Evolutionary conservation across 1,140 invertebrate species (phyloP).

Genomic region (Eufriesea mexicana): DNA sequence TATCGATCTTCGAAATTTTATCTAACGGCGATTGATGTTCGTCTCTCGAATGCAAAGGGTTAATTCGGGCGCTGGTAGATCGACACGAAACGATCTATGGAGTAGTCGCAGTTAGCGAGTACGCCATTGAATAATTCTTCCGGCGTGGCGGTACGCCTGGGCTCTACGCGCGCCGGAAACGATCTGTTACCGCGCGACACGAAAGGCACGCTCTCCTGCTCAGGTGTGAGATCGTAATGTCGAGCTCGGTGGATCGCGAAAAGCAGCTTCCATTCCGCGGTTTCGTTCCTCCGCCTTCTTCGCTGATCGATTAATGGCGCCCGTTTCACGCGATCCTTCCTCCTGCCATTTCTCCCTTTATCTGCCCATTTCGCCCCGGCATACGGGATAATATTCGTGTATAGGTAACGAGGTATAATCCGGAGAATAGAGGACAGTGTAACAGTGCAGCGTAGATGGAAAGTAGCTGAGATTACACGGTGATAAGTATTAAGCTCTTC

Average conservation of each 20-base stretch:
- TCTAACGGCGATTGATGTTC: too few relatives aligned
- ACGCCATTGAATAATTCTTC: constrained; percentile 70
- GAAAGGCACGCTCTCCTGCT: constrained; percentile 69
- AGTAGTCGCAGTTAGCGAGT: constrained; percentile 50
- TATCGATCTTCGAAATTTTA: too few relatives aligned
- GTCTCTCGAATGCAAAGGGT: too few relatives aligned
- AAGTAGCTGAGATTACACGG: too few relatives aligned
- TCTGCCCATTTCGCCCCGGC: too few relatives aligned
- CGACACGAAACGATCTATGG: constrained; percentile 54
- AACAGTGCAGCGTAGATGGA: too few relatives aligned
- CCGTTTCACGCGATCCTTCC: neutral
- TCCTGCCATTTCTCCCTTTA: too few relatives aligned
- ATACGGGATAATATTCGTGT: too few relatives aligned
- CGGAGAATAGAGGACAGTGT: too few relatives aligned
- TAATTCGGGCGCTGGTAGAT: constrained; percentile 28
- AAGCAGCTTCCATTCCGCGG: constrained; percentile 1
- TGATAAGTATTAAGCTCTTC: too few relatives aligned
- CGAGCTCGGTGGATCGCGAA: constrained; percentile 25
- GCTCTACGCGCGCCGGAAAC: constrained; percentile 67
- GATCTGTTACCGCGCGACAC: constrained; percentile 75
- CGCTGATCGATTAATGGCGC: neutral
- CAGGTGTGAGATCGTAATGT: constrained; percentile 68
- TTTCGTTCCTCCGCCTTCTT: neutral
- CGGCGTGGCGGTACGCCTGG: constrained; percentile 52
- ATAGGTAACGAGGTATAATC: too few relatives aligned